Percentiles rank a stretch among this genome's conserved stretches.
These are phyloP conservation scores for Coregonus ussuriensis DNA, from an alignment of 2,797 vertebrate species.

Conservation along the genomic window DNA sequence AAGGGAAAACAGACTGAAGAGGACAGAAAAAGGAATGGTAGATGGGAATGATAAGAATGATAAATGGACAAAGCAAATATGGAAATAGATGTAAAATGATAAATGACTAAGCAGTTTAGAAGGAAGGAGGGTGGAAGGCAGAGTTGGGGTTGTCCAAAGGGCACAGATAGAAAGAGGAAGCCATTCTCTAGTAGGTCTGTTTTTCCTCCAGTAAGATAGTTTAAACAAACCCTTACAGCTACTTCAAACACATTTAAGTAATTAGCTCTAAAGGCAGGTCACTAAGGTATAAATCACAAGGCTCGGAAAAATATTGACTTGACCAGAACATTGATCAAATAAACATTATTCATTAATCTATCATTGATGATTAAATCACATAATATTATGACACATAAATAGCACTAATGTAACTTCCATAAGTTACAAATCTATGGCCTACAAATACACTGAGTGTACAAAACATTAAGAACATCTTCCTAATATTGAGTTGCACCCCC, in stretches of 20 bases:
- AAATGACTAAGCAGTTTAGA: neutral
- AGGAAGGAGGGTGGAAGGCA: neutral
- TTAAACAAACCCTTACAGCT: slow-evolving; percentile 62
- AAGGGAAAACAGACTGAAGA: neutral
- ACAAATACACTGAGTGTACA: no score
- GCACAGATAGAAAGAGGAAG: slow-evolving; percentile 12
- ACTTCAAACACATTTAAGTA: slow-evolving; percentile 62
- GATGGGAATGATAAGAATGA: neutral
- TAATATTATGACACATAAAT: no score
- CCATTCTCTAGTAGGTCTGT: slow-evolving; percentile 54
- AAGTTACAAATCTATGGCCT: neutral
- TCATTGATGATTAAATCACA: neutral
- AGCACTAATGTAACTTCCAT: no score
- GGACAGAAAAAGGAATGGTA: neutral
- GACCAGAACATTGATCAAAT: neutral
- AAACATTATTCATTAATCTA: neutral
- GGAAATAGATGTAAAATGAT: neutral
- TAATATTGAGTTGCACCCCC: no score
- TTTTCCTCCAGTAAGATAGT: slow-evolving; percentile 56
- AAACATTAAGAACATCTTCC: no score
- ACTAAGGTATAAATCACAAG: slow-evolving; percentile 41
- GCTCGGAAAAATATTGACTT: neutral
- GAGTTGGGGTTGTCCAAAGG: neutral
- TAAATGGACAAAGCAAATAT: neutral
- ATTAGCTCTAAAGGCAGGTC: slow-evolving; percentile 37